Evolutionary conservation across 1,140 invertebrate genomes (phyloP), one percentile per base, ranked within the genome.

Genomic region (Aethina tumida): DNA sequence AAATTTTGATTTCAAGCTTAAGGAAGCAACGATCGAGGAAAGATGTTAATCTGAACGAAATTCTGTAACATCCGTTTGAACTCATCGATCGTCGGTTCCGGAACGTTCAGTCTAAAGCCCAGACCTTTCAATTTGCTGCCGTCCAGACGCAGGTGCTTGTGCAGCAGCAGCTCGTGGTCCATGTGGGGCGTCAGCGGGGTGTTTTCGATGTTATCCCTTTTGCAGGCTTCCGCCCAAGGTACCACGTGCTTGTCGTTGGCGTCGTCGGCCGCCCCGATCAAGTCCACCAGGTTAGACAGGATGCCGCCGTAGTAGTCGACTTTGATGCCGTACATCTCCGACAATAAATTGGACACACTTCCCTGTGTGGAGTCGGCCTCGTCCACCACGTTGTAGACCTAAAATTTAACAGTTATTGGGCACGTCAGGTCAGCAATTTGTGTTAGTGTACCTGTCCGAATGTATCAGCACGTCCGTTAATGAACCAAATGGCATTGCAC

Each of bases 161-260:
- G 79, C 41, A 80, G 74, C 24, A 92, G 65, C 41, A 85, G 66
- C 57, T 91, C 87, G 53, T 77, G 72, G 47, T 84, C 79, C 56
- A 91, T 79, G 53, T 84, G 88, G 1, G 90, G 88, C 39, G 84
- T 84, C 0, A 94, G 65, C 16, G 89, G 89, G 28, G 86, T 89
- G 62, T 91, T 91, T 45, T 71, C 66, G 13, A 93, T 76, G 25
- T 68, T 69, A 65, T 85, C 78, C 45, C 68, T 66, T 41, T 75
- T 70, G 60, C 88, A 93, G 28, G 84, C 75, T 53, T 81, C 80
- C 4, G 86, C 87, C 90, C 90, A 95, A 5, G 87, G 87, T 1
- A 72, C 74, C 66, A 92, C 74, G 62, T 93, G 90, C 58, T 91
- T 91, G 58, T 93, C 89, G 63, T 93, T 93, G 0, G 86, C 84